Evolutionary conservation across 2,113 vertebrate species (phyloP).

Genomic region (Suncus etruscus): DNA sequence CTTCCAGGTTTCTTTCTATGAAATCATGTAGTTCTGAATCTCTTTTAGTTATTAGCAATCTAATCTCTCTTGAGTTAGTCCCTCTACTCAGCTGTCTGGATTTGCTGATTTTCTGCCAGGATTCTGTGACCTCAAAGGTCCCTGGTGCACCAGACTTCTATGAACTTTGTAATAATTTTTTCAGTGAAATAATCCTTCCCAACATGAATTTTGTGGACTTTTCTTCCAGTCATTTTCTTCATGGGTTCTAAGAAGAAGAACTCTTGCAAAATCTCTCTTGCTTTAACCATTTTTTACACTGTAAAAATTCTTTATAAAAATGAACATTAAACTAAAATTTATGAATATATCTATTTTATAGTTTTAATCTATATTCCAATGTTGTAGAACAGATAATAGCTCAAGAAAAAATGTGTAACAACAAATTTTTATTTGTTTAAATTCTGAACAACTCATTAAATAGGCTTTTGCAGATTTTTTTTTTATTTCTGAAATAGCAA

Average conservation of each 20-base stretch:
- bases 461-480: not conserved
- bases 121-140: not conserved
- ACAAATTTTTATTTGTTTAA: not conserved
- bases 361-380: not conserved
- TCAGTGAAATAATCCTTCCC: conserved; percentile 14
- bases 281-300: not conserved
- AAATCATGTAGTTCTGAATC: conserved; percentile 1
- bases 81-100: not conserved
- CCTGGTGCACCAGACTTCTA: not conserved
- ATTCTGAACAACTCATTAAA: not conserved
- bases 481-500: not conserved
- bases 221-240: conserved; percentile 8
- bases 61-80: not conserved
- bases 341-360: not conserved
- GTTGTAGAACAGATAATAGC: not conserved
- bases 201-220: not conserved
- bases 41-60: not conserved
- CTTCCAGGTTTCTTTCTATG: conserved; percentile 23
- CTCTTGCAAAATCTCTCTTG: not conserved
- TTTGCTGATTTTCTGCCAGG: not conserved
- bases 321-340: not conserved
- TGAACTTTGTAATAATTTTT: not conserved
- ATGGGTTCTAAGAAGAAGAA: not conserved
- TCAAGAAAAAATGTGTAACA: not conserved
- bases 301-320: not conserved